phyloP scores from a whole-genome alignment of 2,797 vertebrate species.

The Petrocephalus schoutedeni region DNA sequence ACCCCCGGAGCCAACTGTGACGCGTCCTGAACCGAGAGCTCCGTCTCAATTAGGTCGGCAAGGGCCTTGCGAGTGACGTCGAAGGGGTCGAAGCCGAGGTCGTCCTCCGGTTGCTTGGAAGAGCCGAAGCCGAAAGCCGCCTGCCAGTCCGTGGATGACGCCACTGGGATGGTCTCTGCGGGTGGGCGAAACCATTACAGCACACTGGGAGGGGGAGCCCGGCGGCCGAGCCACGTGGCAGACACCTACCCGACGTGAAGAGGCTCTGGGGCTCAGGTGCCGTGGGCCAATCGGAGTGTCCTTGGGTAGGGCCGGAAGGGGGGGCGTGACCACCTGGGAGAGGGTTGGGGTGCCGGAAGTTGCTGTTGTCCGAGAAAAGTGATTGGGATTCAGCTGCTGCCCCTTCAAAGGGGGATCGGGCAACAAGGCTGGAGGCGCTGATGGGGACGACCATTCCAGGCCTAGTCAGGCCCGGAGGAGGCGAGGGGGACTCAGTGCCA shows the following conservation, averaged over 20 bases:
- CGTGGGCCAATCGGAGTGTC: constrained; percentile 78
- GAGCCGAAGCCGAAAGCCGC: constrained; percentile 97
- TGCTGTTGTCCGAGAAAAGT: constrained; percentile 75
- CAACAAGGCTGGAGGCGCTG: constrained; percentile 75
- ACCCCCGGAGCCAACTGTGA: constrained; percentile 76
- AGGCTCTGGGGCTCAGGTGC: constrained; percentile 82
- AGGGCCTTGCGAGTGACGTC: constrained; percentile 97
- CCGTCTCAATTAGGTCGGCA: constrained; percentile 98
- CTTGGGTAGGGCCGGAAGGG: constrained; percentile 74
- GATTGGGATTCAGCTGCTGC: constrained; percentile 81
- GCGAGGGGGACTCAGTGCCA: constrained; percentile 74
- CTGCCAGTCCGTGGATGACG: constrained; percentile 99
- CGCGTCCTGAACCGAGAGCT: constrained; percentile 92
- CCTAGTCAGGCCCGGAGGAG: constrained; percentile 76
- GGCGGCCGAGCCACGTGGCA: neutral
- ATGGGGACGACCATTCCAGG: constrained; percentile 72
- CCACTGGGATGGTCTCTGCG: constrained; percentile 95
- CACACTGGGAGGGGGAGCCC: neutral
- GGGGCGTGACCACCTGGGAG: constrained; percentile 77
- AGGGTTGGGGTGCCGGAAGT: constrained; percentile 81
- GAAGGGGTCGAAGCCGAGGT: constrained; percentile 96
- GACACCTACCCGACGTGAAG: constrained; percentile 74
- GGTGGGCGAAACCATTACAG: constrained; percentile 16
- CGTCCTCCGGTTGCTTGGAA: constrained; percentile 95
- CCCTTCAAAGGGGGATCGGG: constrained; percentile 78